Conservation (phyloP, 2,113 vertebrate genomes). For the Rhinolophus sinicus region DNA sequence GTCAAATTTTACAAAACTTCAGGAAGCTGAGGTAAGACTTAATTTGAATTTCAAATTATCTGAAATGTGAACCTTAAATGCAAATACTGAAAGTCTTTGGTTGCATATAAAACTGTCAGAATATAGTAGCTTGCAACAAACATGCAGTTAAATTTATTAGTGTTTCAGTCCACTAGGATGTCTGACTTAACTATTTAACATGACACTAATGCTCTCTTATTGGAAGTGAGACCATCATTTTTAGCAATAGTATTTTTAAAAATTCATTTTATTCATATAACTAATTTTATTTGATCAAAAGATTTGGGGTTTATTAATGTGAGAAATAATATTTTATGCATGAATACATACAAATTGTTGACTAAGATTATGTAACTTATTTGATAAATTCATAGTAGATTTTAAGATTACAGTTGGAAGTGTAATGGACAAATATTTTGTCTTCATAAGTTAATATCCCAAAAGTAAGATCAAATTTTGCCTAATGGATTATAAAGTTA, state of each 20-base stretch:
- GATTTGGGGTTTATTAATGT: background rate
- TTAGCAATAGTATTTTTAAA: background rate
- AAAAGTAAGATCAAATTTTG: background rate
- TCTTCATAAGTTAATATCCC: slow-evolving; percentile 6
- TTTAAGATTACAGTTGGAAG: slow-evolving; percentile 41
- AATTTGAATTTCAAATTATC: slow-evolving; percentile 30
- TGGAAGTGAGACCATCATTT: background rate
- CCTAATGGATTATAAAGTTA: background rate
- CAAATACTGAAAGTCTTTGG: background rate
- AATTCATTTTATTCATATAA: slow-evolving; percentile 21
- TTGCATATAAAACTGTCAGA: background rate
- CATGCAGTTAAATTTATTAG: background rate
- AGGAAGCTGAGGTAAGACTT: slow-evolving; percentile 90
- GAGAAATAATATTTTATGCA: background rate
- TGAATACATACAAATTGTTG: background rate
- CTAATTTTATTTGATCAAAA: slow-evolving; percentile 30
- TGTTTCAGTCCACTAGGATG: slow-evolving; percentile 40
- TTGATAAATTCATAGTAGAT: background rate
- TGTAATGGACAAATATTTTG: slow-evolving; percentile 25
- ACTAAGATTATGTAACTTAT: background rate
- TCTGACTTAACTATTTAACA: slow-evolving; percentile 12
- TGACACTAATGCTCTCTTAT: background rate
- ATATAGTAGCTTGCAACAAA: background rate
- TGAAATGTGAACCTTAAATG: background rate
- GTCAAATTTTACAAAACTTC: slow-evolving; percentile 94